Evolutionary conservation across 30 jellyfish, hydroid and myxozoan genomes (phyloP).

Genomic region (Hydractinia echinata): DNA sequence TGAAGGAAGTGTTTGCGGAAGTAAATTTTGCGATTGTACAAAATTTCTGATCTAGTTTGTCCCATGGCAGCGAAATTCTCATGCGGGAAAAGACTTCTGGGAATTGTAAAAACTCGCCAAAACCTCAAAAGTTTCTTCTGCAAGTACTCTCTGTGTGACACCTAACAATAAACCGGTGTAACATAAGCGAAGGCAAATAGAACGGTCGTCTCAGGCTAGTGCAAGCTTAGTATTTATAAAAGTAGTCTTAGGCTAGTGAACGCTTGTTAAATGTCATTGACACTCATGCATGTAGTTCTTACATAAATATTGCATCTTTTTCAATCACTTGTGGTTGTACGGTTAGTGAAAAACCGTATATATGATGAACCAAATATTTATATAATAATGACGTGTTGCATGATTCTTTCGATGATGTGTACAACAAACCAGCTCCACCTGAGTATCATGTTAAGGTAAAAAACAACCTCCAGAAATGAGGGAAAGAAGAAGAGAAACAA

Average conservation of each 20-base stretch:
- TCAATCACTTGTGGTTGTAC: conserved; percentile 84
- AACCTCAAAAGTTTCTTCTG: background rate
- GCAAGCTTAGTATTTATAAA: too few relatives aligned
- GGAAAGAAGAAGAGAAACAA: background rate
- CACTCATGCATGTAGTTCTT: conserved; percentile 17
- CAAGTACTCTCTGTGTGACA: too few relatives aligned
- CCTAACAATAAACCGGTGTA: too few relatives aligned
- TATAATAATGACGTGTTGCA: conserved; percentile 52
- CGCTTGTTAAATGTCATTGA: background rate
- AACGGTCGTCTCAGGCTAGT: too few relatives aligned
- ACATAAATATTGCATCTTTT: conserved; percentile 90
- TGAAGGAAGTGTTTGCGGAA: too few relatives aligned
- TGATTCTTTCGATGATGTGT: conserved; percentile 79
- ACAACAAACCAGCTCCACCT: conserved; percentile 95
- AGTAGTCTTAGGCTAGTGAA: too few relatives aligned
- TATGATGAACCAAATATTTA: conserved; percentile 69
- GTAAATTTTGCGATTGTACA: too few relatives aligned
- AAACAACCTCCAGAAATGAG: background rate
- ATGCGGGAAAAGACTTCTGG: too few relatives aligned
- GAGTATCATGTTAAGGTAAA: conserved; percentile 23
- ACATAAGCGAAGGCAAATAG: too few relatives aligned
- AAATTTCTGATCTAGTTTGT: too few relatives aligned
- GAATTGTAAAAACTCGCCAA: background rate
- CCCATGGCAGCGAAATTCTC: background rate
- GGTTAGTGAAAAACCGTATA: conserved; percentile 73